Evolutionary conservation across 2,113 vertebrate genomes (phyloP).

Genomic region (Scartelaos histophorus): DNA sequence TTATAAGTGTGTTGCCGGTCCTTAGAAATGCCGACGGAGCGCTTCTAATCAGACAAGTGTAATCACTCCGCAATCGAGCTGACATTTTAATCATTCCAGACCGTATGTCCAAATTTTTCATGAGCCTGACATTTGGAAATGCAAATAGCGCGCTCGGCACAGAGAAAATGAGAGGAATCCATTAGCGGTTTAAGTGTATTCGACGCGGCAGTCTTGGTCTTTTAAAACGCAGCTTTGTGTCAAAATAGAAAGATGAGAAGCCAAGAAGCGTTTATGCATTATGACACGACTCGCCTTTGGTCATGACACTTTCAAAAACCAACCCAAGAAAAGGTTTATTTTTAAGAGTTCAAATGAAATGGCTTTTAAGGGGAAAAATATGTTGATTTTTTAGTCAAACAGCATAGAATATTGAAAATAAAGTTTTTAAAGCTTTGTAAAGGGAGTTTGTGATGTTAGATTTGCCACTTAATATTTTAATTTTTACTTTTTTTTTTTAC

Average conservation of each 20-base stretch:
- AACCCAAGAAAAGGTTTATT: background rate
- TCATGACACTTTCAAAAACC: background rate
- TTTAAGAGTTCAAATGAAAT: background rate
- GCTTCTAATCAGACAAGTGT: slow-evolving; percentile 37
- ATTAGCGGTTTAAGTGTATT: slow-evolving; percentile 10
- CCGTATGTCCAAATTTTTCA: slow-evolving; percentile 41
- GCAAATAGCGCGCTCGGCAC: slow-evolving; percentile 42
- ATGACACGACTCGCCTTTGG: background rate
- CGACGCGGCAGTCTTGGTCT: background rate
- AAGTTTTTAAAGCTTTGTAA: background rate
- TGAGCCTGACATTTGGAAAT: slow-evolving; percentile 61
- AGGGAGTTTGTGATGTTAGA: background rate
- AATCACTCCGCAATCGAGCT: slow-evolving; percentile 41
- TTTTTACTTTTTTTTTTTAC: too few relatives aligned
- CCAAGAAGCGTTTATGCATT: background rate
- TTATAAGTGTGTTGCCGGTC: background rate
- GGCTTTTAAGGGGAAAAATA: background rate
- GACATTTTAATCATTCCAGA: slow-evolving; percentile 58
- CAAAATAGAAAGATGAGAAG: slow-evolving; percentile 10
- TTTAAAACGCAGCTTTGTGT: background rate
- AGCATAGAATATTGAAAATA: background rate
- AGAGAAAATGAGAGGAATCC: slow-evolving; percentile 33
- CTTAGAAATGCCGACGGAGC: slow-evolving; percentile 12
- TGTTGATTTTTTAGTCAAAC: background rate
- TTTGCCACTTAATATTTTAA: background rate